Percentiles rank a stretch among this genome's conserved stretches.
Evolutionary conservation across 2,797 vertebrate genomes (phyloP).

Genomic region (Notamacropus eugenii): DNA sequence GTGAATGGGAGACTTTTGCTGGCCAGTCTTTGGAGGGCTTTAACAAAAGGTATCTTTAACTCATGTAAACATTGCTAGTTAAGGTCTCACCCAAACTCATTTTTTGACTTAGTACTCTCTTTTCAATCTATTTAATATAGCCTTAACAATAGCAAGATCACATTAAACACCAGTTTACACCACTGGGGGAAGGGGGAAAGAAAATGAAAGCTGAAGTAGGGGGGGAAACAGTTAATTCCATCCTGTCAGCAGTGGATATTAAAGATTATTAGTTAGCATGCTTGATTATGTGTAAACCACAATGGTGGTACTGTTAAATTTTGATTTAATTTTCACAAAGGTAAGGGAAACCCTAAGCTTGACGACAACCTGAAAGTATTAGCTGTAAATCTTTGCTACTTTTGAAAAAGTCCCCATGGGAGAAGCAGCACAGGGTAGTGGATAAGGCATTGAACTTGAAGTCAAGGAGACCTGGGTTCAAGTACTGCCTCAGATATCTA

Average conservation of each 20-base stretch:
- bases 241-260: slow-evolving; percentile 99
- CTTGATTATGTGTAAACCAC: slow-evolving; percentile 89
- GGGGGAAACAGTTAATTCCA: slow-evolving; percentile 95
- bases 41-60: slow-evolving; percentile 88
- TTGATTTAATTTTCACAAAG: slow-evolving; percentile 88
- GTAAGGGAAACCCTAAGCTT: slow-evolving; percentile 82
- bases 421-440: not conserved
- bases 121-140: slow-evolving; percentile 84
- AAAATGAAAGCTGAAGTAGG: slow-evolving; percentile 65
- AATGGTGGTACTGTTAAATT: slow-evolving; percentile 93
- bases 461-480: not conserved
- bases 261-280: slow-evolving; percentile 91
- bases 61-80: slow-evolving; percentile 79
- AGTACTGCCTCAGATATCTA: not conserved
- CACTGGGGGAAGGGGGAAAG: slow-evolving; percentile 84
- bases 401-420: not conserved
- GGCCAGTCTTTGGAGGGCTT: slow-evolving; percentile 80
- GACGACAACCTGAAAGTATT: slow-evolving; percentile 82
- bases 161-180: slow-evolving; percentile 92
- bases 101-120: slow-evolving; percentile 80
- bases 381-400: slow-evolving; percentile 78
- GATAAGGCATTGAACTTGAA: not conserved
- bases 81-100: slow-evolving; percentile 75
- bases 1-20: slow-evolving; percentile 86
- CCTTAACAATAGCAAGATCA: slow-evolving; percentile 86